A percentile compares a stretch with the other conserved stretches of the same genome.
These are phyloP conservation scores for Lepidostoma basale DNA, from an alignment of 1,140 invertebrate genomes.

Conservation along the genomic window DNA sequence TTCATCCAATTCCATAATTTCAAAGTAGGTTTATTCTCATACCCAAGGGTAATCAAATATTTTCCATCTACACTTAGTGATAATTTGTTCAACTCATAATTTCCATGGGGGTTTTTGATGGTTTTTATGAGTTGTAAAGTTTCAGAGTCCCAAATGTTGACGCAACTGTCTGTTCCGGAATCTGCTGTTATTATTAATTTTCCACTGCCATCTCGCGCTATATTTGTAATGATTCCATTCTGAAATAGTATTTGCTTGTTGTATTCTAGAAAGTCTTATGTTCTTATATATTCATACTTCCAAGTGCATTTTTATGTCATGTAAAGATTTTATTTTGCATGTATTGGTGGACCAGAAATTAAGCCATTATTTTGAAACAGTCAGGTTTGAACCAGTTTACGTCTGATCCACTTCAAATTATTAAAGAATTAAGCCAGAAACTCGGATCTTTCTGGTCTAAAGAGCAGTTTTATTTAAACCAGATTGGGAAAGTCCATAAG, in stretches of 20 bases:
- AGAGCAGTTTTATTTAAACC: no score
- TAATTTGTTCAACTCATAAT: conserved; percentile 1
- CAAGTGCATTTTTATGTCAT: no score
- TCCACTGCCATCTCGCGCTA: conserved; percentile 15
- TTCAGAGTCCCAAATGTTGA: conserved; percentile 22
- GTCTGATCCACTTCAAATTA: no score
- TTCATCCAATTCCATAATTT: conserved; percentile 21
- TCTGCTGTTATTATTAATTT: conserved; percentile 26
- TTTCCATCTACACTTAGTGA: conserved; percentile 17
- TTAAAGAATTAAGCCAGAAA: no score
- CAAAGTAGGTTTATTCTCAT: conserved; percentile 18
- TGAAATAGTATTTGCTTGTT: neutral
- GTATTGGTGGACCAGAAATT: no score
- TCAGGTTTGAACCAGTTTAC: no score
- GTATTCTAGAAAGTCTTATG: no score
- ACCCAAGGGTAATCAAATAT: conserved; percentile 22
- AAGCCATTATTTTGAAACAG: no score
- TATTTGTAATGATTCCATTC: conserved; percentile 23
- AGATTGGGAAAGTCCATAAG: no score
- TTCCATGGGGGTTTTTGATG: conserved; percentile 9
- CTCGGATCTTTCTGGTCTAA: no score
- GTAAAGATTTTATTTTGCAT: no score
- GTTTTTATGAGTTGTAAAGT: neutral
- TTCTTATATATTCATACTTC: no score
- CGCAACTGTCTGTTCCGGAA: conserved; percentile 18